phyloP scores from a whole-genome alignment of 1,140 invertebrate species.

The Propsilocerus akamusi region DNA sequence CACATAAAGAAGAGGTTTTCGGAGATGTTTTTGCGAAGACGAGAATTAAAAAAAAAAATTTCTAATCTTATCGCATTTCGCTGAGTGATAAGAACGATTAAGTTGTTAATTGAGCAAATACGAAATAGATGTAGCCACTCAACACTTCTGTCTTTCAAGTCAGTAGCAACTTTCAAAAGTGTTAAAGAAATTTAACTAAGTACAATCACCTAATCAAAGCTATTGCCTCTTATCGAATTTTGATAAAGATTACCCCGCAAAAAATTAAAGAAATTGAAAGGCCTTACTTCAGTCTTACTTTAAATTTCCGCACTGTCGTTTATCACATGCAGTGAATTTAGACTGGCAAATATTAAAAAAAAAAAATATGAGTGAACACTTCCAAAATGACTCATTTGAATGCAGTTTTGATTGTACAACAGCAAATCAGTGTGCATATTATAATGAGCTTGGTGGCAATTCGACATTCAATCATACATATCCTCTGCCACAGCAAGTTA shows the following conservation, averaged over 20 bases:
- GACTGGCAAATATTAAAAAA: neutral
- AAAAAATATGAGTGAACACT: neutral
- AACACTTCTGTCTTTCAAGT: neutral
- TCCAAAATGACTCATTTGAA: neutral
- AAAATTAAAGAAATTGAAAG: neutral
- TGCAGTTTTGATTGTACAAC: neutral
- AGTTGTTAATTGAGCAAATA: conserved; percentile 1
- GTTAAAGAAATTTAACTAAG: no score
- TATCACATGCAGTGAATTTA: no score
- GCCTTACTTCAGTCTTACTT: neutral
- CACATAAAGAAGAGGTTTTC: neutral
- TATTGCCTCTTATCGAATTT: neutral
- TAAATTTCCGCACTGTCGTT: no score
- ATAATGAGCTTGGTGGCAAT: neutral
- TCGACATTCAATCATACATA: neutral
- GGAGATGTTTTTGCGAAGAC: neutral
- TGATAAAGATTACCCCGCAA: neutral
- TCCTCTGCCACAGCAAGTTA: neutral
- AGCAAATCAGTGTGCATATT: neutral
- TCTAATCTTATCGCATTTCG: neutral
- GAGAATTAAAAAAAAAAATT: neutral
- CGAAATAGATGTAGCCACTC: neutral
- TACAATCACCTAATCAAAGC: neutral
- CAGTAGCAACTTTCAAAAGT: neutral
- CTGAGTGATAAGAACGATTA: neutral